Conservation (phyloP, 2,797 vertebrate species). For the Discoglossus pictus region DNA sequence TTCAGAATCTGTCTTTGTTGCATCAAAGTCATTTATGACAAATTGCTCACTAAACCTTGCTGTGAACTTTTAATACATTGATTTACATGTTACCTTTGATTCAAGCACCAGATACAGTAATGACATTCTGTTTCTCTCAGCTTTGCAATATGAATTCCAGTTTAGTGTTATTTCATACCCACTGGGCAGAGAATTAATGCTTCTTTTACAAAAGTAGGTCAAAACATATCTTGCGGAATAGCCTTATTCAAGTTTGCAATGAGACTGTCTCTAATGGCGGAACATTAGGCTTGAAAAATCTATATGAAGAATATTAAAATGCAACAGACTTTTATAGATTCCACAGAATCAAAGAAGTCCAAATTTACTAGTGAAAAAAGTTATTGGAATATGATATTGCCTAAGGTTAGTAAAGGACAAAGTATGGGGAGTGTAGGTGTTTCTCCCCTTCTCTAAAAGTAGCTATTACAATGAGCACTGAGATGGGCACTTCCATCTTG, state of each 20-base stretch:
- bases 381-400: no score
- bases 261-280: neutral
- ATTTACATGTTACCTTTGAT: neutral
- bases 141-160: slow-evolving; percentile 45
- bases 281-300: no score
- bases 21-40: neutral
- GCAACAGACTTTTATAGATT: no score
- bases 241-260: slow-evolving; percentile 7
- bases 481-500: no score
- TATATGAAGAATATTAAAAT: no score
- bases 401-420: no score
- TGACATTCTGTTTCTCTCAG: slow-evolving; percentile 38
- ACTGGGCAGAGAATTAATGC: slow-evolving; percentile 35
- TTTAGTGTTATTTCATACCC: slow-evolving; percentile 45
- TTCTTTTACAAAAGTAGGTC: slow-evolving; percentile 40
- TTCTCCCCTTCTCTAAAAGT: no score
- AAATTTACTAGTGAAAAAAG: no score
- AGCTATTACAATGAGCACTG: no score
- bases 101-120: slow-evolving; percentile 21
- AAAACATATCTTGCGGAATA: slow-evolving; percentile 38
- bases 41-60: neutral
- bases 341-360: no score
- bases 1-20: no score
- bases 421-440: no score
- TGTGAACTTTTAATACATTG: slow-evolving; percentile 16